These are phyloP conservation scores for Rhogogaster chlorosoma DNA, from an alignment of 2,888 invertebrate species.

Conservation along the genomic window DNA sequence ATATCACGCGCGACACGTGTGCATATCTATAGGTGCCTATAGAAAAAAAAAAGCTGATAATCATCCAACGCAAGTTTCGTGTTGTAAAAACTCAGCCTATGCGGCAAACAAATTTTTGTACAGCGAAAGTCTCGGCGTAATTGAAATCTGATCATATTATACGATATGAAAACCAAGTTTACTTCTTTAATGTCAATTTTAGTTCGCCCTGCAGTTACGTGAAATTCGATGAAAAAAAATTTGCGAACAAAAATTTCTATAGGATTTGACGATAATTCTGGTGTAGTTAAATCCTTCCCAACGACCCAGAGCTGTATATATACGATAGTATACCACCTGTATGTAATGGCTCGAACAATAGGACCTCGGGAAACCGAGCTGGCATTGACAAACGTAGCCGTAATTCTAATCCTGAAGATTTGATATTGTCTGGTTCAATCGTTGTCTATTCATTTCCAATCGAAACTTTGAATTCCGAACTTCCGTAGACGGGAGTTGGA, in stretches of 20 bases:
- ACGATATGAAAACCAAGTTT: not conserved
- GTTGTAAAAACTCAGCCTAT: not conserved
- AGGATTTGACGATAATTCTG: not conserved
- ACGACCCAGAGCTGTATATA: not conserved
- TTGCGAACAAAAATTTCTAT: not conserved
- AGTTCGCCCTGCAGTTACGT: not conserved
- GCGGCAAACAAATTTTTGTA: not conserved
- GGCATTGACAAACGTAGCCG: slow-evolving; percentile 2
- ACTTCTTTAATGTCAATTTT: not conserved
- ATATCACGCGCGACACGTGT: not conserved
- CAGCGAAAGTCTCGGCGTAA: not conserved
- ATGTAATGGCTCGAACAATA: not conserved
- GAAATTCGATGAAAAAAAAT: not conserved
- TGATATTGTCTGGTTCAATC: slow-evolving; percentile 29
- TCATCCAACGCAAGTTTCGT: not conserved
- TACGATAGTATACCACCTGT: not conserved
- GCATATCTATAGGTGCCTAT: not conserved
- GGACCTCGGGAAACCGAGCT: not conserved
- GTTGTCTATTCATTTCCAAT: slow-evolving; percentile 39
- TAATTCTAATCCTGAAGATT: slow-evolving; percentile 25
- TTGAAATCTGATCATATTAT: not conserved
- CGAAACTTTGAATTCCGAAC: slow-evolving; percentile 40
- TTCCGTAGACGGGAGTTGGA: slow-evolving; percentile 5
- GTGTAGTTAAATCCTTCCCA: not conserved
- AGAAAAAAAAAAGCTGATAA: not conserved